phyloP scores from a whole-genome alignment of 2,888 invertebrate genomes.

The Yponomeuta sedellus region DNA sequence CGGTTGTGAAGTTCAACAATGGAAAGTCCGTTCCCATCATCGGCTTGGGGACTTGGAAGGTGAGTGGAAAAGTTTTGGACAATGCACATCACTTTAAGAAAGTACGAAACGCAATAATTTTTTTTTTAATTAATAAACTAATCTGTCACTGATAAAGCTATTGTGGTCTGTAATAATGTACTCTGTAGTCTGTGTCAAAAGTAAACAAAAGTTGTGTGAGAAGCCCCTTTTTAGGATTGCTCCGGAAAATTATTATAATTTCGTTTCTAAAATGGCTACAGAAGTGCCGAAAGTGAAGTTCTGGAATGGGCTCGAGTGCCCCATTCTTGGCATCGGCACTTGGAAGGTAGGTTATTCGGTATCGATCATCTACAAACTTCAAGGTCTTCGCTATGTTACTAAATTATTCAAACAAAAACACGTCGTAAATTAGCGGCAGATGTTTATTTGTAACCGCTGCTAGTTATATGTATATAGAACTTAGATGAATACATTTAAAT shows the following conservation, averaged over 20 bases:
- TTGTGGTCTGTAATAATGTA: too few relatives aligned
- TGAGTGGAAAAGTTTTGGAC: slow-evolving; percentile 22
- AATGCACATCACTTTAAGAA: background rate
- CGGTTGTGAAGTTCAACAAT: slow-evolving; percentile 40
- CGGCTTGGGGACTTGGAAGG: slow-evolving; percentile 54
- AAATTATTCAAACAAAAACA: background rate
- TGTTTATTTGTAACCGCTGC: background rate
- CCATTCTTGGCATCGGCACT: slow-evolving; percentile 86
- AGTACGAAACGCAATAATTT: background rate
- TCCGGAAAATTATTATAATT: background rate
- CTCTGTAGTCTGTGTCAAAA: background rate
- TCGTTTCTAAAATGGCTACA: slow-evolving; percentile 38
- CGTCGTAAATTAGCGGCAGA: background rate
- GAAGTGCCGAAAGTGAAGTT: slow-evolving; percentile 74
- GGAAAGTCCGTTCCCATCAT: slow-evolving; percentile 44
- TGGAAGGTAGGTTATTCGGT: slow-evolving; percentile 79
- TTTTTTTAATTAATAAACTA: background rate
- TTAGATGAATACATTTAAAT: too few relatives aligned
- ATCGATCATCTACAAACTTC: background rate
- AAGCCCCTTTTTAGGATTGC: background rate
- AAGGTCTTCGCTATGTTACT: background rate
- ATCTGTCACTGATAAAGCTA: too few relatives aligned
- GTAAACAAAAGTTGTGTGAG: background rate
- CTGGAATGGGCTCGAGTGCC: slow-evolving; percentile 79
- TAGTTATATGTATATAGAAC: too few relatives aligned